Evolutionary conservation across 1,140 invertebrate species (phyloP).

Genomic region (Diuraphis noxia): DNA sequence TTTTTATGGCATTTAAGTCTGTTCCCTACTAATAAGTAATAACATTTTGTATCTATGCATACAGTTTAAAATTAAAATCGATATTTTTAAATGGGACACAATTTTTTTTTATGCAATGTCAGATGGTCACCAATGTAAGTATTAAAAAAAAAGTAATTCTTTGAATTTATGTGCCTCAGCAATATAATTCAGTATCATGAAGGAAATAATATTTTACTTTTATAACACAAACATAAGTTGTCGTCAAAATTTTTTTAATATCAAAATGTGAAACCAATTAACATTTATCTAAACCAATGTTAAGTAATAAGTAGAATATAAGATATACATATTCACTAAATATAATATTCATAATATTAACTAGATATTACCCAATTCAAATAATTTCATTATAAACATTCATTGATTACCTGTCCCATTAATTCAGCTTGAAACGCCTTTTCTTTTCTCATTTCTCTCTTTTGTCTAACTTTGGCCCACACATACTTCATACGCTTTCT

Average conservation of each 20-base stretch:
- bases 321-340: background rate
- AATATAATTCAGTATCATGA: background rate
- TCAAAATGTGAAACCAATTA: background rate
- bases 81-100: background rate
- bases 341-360: background rate
- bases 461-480: conserved; percentile 72
- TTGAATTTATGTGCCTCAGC: background rate
- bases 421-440: conserved; percentile 70
- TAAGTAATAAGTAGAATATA: too few species aligned
- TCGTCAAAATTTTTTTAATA: background rate
- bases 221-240: background rate
- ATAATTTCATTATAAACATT: background rate
- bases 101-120: background rate
- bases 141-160: background rate
- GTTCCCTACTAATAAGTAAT: too few species aligned
- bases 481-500: conserved; percentile 76
- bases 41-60: too few species aligned
- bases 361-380: background rate
- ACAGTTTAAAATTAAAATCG: background rate
- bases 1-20: too few species aligned
- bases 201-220: background rate
- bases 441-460: conserved; percentile 72
- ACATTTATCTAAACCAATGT: too few species aligned
- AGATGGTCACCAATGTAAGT: background rate
- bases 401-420: conserved; percentile 24